Evolutionary conservation across 2,113 vertebrate species (phyloP), one percentile per base, ranked within the genome.

Genomic region (Thunnus maccoyii): DNA sequence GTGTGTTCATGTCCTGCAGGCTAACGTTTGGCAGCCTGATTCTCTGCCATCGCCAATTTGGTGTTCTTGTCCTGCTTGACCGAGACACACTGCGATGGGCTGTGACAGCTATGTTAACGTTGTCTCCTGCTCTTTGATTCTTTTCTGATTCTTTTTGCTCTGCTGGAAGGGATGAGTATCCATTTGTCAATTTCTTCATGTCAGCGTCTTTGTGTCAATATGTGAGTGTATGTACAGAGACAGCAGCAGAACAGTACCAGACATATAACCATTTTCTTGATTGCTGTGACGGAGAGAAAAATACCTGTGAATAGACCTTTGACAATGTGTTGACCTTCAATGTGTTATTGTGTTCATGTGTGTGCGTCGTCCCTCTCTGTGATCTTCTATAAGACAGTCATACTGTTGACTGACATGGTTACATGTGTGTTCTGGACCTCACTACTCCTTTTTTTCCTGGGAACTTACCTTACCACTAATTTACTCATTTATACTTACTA

Each of bases 61-160:
- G 62, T 56, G 41, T 80, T 50, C 47, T 58, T 50, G 46, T 69
- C 51, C 56, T 58, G 36, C 3, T 3, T 75, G 51, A 77, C 56
- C 6, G 30, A 72, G 68, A 66, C 48, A 65, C 20, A 0, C 22
- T 56, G 36, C 82, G 62, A 84, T 72, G 20, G 18, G 16, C 67
- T 62, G 48, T 73, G 83, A 86, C 86, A 86, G 80, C 69, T 71
- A 58, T 81, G 69, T 76, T 65, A 88, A 80, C 51, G 18, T 69
- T 82, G 68, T 52, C 22, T 57, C 61, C 61, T 17, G 6, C 44
- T 78, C 63, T 32, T 69, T 41, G 41, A 83, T 51, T 56, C 1
- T 22, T 18, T 57, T 30, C 27, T 30, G 27, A 30, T 30, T 30
- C 27, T 30, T 30, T 58, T 46, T 36, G 36, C 36, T 4, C 25